Base-by-base conservation (phyloP, 2,888 invertebrate species). In the Plebejus melissa region DNA sequence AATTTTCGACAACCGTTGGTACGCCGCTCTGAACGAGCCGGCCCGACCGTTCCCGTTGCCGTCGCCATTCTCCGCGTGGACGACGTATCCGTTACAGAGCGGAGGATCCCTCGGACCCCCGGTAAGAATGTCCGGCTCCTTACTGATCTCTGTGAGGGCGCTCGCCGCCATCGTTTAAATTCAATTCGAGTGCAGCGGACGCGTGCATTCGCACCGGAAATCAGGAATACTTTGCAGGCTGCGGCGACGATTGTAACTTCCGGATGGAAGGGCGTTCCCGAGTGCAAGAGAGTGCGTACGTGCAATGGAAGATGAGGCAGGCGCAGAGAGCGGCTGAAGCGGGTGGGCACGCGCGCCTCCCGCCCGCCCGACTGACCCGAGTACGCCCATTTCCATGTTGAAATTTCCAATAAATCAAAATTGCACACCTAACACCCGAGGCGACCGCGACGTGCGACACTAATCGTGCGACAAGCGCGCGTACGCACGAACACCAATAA, bases 301-400 rank as follows among this genome's bases (percentile, higher is more conserved):
- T 84, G 85, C 84, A 84, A 60, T 80, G 76, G 76, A 78, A 75
- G 84, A 83, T 83, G 85, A 83, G 82, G 77, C 78, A 77, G 80
- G 81, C 80, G 78, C 79, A 74, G 77, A 76, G 80, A 79, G 79
- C 78, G 82, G 74, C 77, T 76, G 79, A 79, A 78, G 80, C 83
- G 84, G 85, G 84, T 84, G 86, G 84, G 83, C 80, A 81, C 82
- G 82, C 83, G 80, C 81, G 79, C 77, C 82, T 76, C 79, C 84
- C 84, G 83, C 87, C 87, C 86, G 87, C 88, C 87, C 86, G 83
- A 82, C 85, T 83, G 82, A 77, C 80, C 80, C 76, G 78, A 79
- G 79, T 80, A 79, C 79, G 79, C 79, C 79, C 79, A 80, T 79
- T 77, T 78, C 76, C 75, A 71, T 71, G 46, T 71, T 70, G 41